Percentiles rank a stretch among this genome's conserved stretches.
phyloP scores from a whole-genome alignment of 2,113 vertebrate species.

The Pachyramphus minor region DNA sequence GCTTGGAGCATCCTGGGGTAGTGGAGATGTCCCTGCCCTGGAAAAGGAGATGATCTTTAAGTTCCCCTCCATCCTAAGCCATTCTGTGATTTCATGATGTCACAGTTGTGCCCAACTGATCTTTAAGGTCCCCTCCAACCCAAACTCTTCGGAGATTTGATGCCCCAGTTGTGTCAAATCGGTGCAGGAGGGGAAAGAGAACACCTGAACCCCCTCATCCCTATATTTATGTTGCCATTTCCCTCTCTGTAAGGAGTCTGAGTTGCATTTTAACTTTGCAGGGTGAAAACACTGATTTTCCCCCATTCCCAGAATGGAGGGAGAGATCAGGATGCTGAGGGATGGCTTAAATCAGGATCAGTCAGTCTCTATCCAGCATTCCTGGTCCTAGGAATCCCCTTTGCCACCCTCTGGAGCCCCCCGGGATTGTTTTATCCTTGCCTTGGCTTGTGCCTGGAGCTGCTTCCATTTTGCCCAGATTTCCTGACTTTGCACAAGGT shows the following conservation, averaged over 20 bases:
- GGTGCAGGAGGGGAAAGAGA: not conserved
- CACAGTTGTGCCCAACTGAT: no score
- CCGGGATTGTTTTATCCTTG: not conserved
- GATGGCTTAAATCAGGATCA: not conserved
- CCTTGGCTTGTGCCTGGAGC: not conserved
- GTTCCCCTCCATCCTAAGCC: not conserved
- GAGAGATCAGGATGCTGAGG: not conserved
- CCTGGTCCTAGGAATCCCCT: not conserved
- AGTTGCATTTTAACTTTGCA: not conserved
- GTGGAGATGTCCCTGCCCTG: not conserved
- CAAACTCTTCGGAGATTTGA: not conserved
- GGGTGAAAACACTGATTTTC: not conserved
- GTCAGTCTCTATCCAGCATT: not conserved
- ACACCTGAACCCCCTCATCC: not conserved
- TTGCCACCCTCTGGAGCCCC: not conserved
- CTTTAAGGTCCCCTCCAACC: not conserved
- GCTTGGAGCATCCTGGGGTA: not conserved
- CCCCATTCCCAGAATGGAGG: not conserved
- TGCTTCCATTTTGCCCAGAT: not conserved
- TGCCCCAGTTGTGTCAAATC: not conserved
- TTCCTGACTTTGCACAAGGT: not conserved
- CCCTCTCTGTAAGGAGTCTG: not conserved
- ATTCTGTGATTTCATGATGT: not conserved
- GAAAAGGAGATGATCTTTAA: not conserved
- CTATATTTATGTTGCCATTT: fast-evolving